phyloP scores from a whole-genome alignment of 2,797 vertebrate species.

The Crenuchus spilurus region DNA sequence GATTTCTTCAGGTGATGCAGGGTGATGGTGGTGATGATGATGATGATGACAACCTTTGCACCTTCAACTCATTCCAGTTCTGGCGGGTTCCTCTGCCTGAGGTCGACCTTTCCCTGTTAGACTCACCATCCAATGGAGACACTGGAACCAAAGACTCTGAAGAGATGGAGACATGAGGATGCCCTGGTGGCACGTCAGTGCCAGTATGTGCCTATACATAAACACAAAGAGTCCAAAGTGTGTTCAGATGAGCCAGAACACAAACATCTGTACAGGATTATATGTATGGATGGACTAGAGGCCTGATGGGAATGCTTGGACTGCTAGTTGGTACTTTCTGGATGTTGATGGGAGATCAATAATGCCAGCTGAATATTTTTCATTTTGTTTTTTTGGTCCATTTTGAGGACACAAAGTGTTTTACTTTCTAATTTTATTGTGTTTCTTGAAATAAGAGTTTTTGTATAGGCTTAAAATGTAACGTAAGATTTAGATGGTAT shows the following conservation, averaged over 20 bases:
- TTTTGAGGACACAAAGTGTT: background rate
- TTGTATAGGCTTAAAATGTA: too few species aligned
- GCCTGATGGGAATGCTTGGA: background rate
- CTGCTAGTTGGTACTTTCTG: background rate
- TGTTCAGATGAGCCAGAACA: background rate
- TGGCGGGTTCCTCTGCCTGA: constrained; percentile 89
- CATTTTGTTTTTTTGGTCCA: background rate
- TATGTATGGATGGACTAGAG: background rate
- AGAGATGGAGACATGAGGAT: constrained; percentile 86
- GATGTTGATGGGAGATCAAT: background rate
- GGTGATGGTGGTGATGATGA: constrained; percentile 57
- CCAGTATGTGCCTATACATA: background rate
- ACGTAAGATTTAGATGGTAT: too few species aligned
- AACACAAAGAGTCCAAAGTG: background rate
- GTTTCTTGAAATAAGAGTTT: too few species aligned
- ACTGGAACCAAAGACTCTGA: constrained; percentile 64
- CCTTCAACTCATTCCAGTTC: constrained; percentile 89
- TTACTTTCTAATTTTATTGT: too few species aligned
- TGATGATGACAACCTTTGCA: constrained; percentile 66
- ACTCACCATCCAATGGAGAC: constrained; percentile 35
- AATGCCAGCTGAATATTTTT: background rate
- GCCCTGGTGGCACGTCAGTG: background rate
- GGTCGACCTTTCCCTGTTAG: constrained; percentile 84
- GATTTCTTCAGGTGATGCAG: constrained; percentile 49
- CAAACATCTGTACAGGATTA: background rate